These are phyloP conservation scores for Cyprinodon tularosa DNA, from an alignment of 2,113 vertebrate species.

Conservation along the genomic window DNA sequence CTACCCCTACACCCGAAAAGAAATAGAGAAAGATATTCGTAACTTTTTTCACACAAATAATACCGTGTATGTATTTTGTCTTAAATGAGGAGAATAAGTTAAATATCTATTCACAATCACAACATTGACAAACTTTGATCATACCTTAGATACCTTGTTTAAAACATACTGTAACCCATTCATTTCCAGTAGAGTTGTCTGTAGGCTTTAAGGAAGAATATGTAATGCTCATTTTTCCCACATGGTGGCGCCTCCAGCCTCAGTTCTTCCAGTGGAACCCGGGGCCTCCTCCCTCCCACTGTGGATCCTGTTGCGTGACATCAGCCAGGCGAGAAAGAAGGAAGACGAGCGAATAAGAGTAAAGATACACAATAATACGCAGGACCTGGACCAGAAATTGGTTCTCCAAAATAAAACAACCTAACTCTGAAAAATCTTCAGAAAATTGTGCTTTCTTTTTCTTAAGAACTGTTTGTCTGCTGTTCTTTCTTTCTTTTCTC, in stretches of 20 bases:
- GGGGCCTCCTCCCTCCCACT: conserved; percentile 38
- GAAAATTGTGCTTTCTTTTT: no score
- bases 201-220: background rate
- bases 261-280: conserved; percentile 16
- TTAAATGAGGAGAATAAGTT: no score
- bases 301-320: conserved; percentile 59
- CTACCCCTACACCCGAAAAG: no score
- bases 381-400: conserved; percentile 12
- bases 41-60: background rate
- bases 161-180: no score
- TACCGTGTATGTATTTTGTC: no score
- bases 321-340: conserved; percentile 55
- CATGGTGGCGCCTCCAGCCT: conserved; percentile 44
- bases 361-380: conserved; percentile 20
- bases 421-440: no score
- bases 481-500: no score
- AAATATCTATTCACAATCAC: no score
- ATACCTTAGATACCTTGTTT: background rate
- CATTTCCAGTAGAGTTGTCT: background rate
- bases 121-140: background rate
- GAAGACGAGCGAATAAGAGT: conserved; percentile 38
- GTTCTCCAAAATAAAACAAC: conserved; percentile 30
- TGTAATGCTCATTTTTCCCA: conserved; percentile 44
- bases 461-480: no score
- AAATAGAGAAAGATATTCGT: no score